These are phyloP conservation scores for Margaritifera margaritifera DNA, from an alignment of 2,888 invertebrate genomes.

Conservation along the genomic window DNA sequence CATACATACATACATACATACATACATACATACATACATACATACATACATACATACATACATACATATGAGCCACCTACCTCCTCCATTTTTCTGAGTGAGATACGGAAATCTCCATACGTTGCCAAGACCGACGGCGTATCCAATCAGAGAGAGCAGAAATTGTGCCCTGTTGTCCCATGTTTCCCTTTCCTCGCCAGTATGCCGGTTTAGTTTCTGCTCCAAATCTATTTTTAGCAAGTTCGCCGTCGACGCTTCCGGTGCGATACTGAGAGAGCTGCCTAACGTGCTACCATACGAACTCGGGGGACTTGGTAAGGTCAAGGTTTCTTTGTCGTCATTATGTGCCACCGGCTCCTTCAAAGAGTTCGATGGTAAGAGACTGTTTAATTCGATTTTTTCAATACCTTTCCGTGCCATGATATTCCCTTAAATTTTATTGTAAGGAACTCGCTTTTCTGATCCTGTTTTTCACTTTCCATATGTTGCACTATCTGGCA, in stretches of 20 bases:
- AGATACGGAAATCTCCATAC: slow-evolving; percentile 65
- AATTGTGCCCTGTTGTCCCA: slow-evolving; percentile 62
- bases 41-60: no score
- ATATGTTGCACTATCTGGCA: no score
- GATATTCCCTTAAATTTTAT: no score
- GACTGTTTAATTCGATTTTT: slow-evolving; percentile 39
- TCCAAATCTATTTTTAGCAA: slow-evolving; percentile 56
- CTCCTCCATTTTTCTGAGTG: slow-evolving; percentile 65
- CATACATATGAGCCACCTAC: slow-evolving; percentile 31
- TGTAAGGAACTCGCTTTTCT: no score
- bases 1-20: no score
- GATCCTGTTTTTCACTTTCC: no score
- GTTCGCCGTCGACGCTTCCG: slow-evolving; percentile 55
- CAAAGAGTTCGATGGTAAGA: not conserved
- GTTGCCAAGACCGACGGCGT: slow-evolving; percentile 63
- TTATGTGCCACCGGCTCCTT: slow-evolving; percentile 8
- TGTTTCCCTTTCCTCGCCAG: slow-evolving; percentile 56
- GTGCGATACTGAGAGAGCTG: slow-evolving; percentile 50
- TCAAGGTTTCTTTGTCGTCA: slow-evolving; percentile 18
- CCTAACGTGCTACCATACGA: slow-evolving; percentile 41
- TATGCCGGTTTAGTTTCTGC: slow-evolving; percentile 54
- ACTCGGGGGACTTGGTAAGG: slow-evolving; percentile 32
- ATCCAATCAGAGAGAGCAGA: slow-evolving; percentile 58
- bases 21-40: no score
- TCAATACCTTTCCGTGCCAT: slow-evolving; percentile 16